These are phyloP conservation scores for Sus cebifrons DNA, from an alignment of 2,797 vertebrate species.

Conservation along the genomic window DNA sequence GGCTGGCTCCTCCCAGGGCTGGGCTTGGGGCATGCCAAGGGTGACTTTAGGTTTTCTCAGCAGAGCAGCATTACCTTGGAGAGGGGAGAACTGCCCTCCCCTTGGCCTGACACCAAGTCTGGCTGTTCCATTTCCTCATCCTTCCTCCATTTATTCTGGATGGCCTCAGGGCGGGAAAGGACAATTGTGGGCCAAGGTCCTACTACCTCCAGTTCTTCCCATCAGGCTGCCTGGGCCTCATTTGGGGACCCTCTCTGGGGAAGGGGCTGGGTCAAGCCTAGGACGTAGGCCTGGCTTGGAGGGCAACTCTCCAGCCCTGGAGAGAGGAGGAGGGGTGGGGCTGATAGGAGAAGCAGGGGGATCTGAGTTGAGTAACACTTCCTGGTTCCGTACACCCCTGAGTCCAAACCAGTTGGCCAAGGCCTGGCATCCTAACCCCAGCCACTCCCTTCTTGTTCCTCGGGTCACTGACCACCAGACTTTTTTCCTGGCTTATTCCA, in stretches of 20 bases:
- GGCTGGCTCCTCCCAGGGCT: background rate
- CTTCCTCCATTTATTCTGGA: background rate
- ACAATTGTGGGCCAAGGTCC: background rate
- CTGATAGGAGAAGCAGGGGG: background rate
- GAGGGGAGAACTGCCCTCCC: background rate
- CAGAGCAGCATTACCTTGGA: background rate
- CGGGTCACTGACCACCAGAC: background rate
- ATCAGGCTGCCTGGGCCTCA: background rate
- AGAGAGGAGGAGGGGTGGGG: too few relatives aligned
- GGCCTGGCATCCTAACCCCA: background rate
- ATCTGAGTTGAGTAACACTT: background rate
- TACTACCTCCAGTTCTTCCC: background rate
- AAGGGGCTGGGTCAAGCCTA: background rate
- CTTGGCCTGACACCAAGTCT: background rate
- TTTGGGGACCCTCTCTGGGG: background rate
- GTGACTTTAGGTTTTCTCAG: slow-evolving; percentile 52
- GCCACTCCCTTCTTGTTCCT: slow-evolving; percentile 53
- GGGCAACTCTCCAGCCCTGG: background rate
- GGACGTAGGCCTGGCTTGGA: background rate
- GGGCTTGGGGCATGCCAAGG: background rate
- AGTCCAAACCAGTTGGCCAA: slow-evolving; percentile 55
- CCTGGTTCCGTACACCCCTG: slow-evolving; percentile 24
- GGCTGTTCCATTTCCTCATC: background rate
- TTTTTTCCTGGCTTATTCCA: background rate
- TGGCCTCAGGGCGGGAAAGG: background rate